A percentile compares a stretch with the other conserved stretches of the same genome.
Conservation (phyloP, 2,113 vertebrate genomes). For the Phaethon lepturus region DNA sequence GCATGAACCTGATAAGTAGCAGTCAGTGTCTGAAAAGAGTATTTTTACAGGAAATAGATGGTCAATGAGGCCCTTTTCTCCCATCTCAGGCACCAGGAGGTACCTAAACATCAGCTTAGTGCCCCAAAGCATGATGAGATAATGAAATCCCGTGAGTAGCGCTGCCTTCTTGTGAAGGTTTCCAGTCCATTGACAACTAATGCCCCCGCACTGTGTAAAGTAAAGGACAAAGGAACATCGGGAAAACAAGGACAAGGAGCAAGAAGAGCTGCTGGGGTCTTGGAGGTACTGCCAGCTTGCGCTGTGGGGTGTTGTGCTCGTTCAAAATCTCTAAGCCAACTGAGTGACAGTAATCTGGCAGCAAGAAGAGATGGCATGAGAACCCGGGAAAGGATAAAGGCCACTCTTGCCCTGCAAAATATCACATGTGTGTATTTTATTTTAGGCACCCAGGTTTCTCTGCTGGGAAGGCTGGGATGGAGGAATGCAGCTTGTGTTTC, state of each 20-base stretch:
- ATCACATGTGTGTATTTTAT: accelerated
- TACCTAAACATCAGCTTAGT: background rate
- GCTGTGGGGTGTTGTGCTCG: background rate
- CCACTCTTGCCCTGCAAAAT: background rate
- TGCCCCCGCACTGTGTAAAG: background rate
- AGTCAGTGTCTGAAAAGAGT: background rate
- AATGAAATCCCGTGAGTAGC: background rate
- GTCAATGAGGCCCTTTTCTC: background rate
- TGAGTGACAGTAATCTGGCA: background rate
- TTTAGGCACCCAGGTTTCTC: background rate
- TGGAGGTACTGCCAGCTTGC: background rate
- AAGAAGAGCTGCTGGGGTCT: background rate
- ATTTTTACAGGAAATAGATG: background rate
- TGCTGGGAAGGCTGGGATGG: background rate
- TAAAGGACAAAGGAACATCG: background rate
- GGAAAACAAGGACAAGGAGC: background rate
- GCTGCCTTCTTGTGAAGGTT: background rate
- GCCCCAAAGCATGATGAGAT: accelerated
- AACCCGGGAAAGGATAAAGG: background rate
- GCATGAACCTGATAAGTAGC: background rate
- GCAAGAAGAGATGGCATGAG: background rate
- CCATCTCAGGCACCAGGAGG: background rate
- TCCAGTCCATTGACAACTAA: accelerated
- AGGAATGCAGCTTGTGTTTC: background rate
- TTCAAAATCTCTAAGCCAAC: background rate